Evolutionary conservation across 2,113 vertebrate genomes (phyloP).

Genomic region (Paedocypris sp.): DNA sequence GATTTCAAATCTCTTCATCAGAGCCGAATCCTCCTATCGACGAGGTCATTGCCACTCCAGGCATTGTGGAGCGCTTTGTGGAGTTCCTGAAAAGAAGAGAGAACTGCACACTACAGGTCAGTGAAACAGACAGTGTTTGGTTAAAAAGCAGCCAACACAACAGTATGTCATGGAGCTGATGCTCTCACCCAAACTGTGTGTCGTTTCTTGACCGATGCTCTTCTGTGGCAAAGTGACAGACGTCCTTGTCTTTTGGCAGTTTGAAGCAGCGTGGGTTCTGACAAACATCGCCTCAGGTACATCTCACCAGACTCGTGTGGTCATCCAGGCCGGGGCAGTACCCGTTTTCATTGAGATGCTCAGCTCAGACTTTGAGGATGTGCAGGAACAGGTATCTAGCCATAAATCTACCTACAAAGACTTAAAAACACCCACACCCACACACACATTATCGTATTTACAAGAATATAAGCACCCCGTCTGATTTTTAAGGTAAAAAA

Average conservation of each 20-base stretch:
- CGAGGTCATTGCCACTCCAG: constrained; percentile 89
- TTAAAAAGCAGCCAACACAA: no score
- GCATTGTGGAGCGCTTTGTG: constrained; percentile 92
- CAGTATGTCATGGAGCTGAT: constrained; percentile 12
- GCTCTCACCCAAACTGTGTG: no score
- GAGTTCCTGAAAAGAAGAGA: constrained; percentile 94
- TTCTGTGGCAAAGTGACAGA: neutral
- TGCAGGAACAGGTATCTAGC: constrained; percentile 83
- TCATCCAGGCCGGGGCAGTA: constrained; percentile 94
- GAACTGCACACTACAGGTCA: constrained; percentile 95
- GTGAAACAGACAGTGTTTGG: neutral
- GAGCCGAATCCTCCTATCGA: constrained; percentile 96
- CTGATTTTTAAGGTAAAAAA: neutral
- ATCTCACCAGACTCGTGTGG: constrained; percentile 91
- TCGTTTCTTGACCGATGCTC: no score
- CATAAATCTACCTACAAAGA: neutral
- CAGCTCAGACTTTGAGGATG: constrained; percentile 92
- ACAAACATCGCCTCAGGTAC: constrained; percentile 98
- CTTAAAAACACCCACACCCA: neutral
- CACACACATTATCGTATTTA: no score
- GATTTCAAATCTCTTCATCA: constrained; percentile 44
- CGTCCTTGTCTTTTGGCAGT: constrained; percentile 59
- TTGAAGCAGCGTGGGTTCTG: constrained; percentile 95
- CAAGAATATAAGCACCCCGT: no score
- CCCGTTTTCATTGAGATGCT: constrained; percentile 97